A percentile compares a stretch with the other conserved stretches of the same genome.
Evolutionary conservation across 2,113 vertebrate genomes (phyloP).

Genomic region (Dolichotis patagonum): DNA sequence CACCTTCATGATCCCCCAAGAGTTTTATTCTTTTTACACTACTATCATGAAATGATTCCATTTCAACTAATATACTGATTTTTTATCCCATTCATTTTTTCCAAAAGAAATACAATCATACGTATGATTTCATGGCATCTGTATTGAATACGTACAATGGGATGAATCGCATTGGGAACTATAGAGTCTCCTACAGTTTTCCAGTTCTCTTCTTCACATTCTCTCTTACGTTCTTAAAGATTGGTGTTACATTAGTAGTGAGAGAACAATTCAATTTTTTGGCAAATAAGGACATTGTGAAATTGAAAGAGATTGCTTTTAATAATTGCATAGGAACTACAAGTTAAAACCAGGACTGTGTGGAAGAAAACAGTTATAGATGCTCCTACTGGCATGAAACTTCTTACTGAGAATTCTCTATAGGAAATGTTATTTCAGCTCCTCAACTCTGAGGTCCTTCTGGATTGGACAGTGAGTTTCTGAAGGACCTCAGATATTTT

Average conservation of each 20-base stretch:
- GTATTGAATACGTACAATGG: neutral
- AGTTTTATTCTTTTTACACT: neutral
- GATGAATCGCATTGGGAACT: neutral
- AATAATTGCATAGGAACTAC: neutral
- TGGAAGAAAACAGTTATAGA: neutral
- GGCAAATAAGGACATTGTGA: neutral
- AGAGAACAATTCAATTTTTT: neutral
- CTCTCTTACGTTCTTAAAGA: neutral
- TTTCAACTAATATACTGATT: neutral
- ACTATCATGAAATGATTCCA: neutral
- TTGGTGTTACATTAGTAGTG: neutral
- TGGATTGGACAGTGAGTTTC: neutral
- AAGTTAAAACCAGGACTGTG: neutral
- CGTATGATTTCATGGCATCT: neutral
- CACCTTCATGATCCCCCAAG: rapidly evolving
- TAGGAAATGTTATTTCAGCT: neutral
- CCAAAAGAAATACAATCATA: neutral
- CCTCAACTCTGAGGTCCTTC: neutral
- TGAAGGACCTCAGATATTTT: neutral
- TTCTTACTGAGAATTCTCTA: neutral
- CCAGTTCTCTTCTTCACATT: neutral
- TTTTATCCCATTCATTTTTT: neutral
- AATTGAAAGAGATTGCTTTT: neutral
- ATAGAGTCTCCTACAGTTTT: neutral
- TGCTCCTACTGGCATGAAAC: neutral